Percentiles rank a stretch among this genome's conserved stretches.
phyloP scores from a whole-genome alignment of 2,888 invertebrate species.

The Agrochola litura region DNA sequence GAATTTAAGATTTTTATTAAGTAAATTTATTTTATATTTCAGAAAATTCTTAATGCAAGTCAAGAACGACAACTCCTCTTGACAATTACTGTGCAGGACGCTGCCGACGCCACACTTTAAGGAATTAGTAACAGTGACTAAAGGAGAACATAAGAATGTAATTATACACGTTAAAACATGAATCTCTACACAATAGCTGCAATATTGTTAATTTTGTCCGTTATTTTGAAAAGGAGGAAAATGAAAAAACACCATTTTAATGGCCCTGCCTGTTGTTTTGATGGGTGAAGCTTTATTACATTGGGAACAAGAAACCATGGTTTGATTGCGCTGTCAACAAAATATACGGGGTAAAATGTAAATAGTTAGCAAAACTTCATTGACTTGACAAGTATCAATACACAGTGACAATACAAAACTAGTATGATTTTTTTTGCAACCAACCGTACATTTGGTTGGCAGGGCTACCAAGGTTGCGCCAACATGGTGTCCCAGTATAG shows the following conservation, averaged over 20 bases:
- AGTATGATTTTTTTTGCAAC: background rate
- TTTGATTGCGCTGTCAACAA: background rate
- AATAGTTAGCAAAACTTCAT: background rate
- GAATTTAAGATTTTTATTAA: no score
- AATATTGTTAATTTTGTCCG: background rate
- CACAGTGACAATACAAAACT: background rate
- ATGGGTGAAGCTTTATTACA: no score
- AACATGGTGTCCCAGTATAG: background rate
- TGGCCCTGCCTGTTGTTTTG: background rate
- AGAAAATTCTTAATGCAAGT: constrained; percentile 30
- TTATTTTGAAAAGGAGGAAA: background rate
- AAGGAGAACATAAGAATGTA: background rate
- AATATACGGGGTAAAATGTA: background rate
- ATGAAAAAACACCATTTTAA: no score
- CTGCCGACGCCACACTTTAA: background rate
- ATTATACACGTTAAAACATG: constrained; percentile 8
- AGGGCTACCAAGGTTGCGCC: background rate
- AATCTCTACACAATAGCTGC: background rate
- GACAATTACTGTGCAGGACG: constrained; percentile 27
- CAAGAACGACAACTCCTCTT: background rate
- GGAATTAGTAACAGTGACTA: constrained; percentile 1
- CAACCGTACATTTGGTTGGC: background rate
- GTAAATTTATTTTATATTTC: constrained; percentile 15
- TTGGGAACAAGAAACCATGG: no score
- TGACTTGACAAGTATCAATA: background rate